Percentiles rank a stretch among this genome's conserved stretches.
These are phyloP conservation scores for Lacerta bilineata DNA, from an alignment of 2,797 vertebrate species.

Conservation along the genomic window DNA sequence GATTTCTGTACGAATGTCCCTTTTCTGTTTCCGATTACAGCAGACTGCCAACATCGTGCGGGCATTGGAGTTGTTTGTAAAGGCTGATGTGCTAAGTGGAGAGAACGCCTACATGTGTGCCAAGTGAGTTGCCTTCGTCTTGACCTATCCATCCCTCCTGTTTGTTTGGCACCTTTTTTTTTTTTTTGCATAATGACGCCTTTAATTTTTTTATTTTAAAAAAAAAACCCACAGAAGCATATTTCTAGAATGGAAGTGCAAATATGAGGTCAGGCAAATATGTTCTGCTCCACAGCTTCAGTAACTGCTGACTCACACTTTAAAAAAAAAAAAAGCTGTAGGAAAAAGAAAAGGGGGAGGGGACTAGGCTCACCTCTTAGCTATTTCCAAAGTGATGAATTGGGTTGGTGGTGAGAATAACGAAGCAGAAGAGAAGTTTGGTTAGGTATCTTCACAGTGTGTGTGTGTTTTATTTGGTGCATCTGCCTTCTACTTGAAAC, in stretches of 20 bases:
- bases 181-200: not conserved
- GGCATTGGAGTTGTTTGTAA: conserved; percentile 94
- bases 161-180: no score
- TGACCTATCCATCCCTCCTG: not conserved
- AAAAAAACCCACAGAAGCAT: not conserved
- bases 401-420: not conserved
- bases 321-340: not conserved
- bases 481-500: not conserved
- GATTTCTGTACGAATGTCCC: conserved; percentile 12
- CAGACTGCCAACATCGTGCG: conserved; percentile 90
- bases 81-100: conserved; percentile 91
- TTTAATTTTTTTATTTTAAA: not conserved
- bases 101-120: conserved; percentile 98
- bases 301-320: not conserved
- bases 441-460: not conserved
- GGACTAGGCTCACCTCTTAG: not conserved
- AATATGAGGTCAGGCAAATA: not conserved
- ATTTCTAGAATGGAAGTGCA: not conserved
- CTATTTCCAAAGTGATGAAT: not conserved
- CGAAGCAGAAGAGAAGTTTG: not conserved
- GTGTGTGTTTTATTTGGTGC: not conserved
- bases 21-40: conserved; percentile 76
- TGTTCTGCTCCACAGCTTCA: conserved; percentile 4
- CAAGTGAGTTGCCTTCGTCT: conserved; percentile 77
- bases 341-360: not conserved